A percentile compares a stretch with the other conserved stretches of the same genome.
Evolutionary conservation across 2,888 invertebrate genomes (phyloP).

Genomic region (Harpalus rubripes): DNA sequence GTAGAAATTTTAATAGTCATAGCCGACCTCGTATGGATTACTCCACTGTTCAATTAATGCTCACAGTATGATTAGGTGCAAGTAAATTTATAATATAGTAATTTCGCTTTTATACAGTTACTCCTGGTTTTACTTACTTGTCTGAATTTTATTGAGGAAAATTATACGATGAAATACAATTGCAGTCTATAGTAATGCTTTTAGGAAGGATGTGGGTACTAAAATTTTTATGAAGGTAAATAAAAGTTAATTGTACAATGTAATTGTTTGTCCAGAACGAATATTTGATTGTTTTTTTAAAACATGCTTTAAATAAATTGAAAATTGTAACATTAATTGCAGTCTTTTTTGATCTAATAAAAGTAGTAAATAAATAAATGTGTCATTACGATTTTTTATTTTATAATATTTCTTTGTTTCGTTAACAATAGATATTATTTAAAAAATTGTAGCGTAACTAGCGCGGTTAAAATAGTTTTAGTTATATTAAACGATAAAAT

Average conservation of each 20-base stretch:
- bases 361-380: too few species aligned
- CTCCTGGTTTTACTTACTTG: constrained; percentile 17
- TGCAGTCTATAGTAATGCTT: not conserved
- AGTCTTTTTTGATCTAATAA: too few species aligned
- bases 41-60: not conserved
- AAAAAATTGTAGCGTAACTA: too few species aligned
- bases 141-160: constrained; percentile 31
- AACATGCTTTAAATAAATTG: not conserved
- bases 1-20: not conserved
- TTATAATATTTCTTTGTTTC: too few species aligned
- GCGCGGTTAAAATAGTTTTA: too few species aligned
- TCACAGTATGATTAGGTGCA: not conserved
- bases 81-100: constrained; percentile 35
- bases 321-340: not conserved
- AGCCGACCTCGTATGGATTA: not conserved
- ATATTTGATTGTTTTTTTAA: not conserved
- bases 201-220: constrained; percentile 4
- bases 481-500: too few species aligned
- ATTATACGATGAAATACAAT: not conserved
- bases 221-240: not conserved
- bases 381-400: too few species aligned
- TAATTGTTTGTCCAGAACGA: not conserved
- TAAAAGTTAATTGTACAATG: not conserved
- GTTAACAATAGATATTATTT: too few species aligned
- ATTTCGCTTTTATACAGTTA: constrained; percentile 28